Percentiles rank a stretch among this genome's conserved stretches.
These are phyloP conservation scores for Syrphus vitripennis DNA, from an alignment of 2,888 invertebrate genomes.

Conservation along the genomic window DNA sequence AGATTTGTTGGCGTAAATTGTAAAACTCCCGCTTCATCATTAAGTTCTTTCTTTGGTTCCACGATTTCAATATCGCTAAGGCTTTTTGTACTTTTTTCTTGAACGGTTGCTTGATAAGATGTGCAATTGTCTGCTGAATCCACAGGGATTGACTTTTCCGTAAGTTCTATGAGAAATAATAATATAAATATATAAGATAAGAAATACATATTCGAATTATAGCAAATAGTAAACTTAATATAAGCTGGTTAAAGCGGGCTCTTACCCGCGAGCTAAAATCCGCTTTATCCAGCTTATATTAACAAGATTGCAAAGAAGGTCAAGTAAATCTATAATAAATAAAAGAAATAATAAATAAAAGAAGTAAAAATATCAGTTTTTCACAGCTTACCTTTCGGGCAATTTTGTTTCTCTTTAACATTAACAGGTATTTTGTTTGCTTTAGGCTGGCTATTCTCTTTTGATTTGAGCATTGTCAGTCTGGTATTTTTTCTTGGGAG, in stretches of 20 bases:
- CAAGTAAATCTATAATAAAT: no score
- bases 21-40: background rate
- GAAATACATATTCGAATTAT: no score
- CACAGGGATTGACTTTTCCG: background rate
- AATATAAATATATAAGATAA: background rate
- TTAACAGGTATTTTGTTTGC: background rate
- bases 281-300: no score
- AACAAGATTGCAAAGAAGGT: no score
- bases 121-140: background rate
- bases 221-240: no score
- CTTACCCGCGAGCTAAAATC: no score
- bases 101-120: background rate
- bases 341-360: background rate
- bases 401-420: background rate
- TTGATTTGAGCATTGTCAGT: background rate
- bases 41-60: constrained; percentile 20
- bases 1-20: background rate
- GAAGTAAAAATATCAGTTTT: background rate
- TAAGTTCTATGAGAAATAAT: background rate
- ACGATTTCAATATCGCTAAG: background rate
- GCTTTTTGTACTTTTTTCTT: background rate
- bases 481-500: background rate
- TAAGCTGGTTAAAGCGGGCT: no score
- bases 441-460: background rate
- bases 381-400: background rate